Conservation (phyloP, 2,113 vertebrate species). For the Chlamydotis undulata region DNA sequence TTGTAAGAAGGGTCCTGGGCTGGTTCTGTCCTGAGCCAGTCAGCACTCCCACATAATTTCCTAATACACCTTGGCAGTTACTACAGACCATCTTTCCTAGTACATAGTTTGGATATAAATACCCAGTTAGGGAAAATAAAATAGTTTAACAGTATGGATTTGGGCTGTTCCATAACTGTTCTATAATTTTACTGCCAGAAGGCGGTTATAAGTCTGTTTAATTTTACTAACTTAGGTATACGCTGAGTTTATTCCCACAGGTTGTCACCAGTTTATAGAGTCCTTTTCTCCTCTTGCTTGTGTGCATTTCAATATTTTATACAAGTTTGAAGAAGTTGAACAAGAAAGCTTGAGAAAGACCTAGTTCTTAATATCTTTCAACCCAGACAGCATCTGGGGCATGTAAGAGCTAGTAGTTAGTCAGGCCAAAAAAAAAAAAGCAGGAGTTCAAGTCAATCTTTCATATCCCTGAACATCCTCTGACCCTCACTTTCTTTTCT, state of each 20-base stretch:
- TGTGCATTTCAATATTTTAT: neutral
- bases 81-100: accelerated
- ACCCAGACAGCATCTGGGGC: neutral
- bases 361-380: neutral
- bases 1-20: accelerated
- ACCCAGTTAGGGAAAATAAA: neutral
- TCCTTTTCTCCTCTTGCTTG: neutral
- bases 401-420: neutral
- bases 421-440: neutral
- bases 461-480: neutral
- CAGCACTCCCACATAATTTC: neutral
- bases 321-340: neutral
- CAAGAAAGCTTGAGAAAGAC: neutral
- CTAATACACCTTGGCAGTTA: neutral
- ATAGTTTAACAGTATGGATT: neutral
- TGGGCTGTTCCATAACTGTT: neutral
- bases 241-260: neutral
- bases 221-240: neutral
- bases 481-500: neutral
- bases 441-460: neutral
- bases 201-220: neutral
- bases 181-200: neutral
- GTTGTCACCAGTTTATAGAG: neutral
- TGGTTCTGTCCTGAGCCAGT: neutral
- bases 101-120: neutral